phyloP scores from a whole-genome alignment of 2,797 vertebrate species.

The Phoebastria nigripes region DNA sequence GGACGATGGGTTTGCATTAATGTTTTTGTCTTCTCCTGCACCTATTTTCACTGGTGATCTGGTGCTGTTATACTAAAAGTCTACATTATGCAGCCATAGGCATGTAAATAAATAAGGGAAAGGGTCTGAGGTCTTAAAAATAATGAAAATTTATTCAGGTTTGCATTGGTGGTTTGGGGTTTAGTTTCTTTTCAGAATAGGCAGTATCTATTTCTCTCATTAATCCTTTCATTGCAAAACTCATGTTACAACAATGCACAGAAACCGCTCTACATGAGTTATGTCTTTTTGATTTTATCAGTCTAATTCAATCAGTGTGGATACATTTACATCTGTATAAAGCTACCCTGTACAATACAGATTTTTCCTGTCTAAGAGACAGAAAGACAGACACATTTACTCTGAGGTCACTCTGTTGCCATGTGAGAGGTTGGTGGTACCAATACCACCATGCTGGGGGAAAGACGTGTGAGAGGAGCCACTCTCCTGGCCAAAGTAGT shows the following conservation, averaged over 20 bases:
- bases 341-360: neutral
- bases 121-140: neutral
- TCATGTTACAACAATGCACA: conserved; percentile 16
- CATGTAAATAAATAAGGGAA: neutral
- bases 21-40: neutral
- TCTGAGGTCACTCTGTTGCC: neutral
- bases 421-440: neutral
- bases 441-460: neutral
- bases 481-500: neutral
- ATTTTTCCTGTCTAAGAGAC: neutral
- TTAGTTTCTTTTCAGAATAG: conserved; percentile 24
- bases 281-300: conserved; percentile 32
- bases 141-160: neutral
- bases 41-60: neutral
- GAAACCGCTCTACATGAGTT: neutral
- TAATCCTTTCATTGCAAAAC: conserved; percentile 38
- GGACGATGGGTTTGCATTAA: neutral
- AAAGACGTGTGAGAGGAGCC: neutral
- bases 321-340: neutral
- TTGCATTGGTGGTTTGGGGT: neutral
- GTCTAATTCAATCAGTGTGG: conserved; percentile 21
- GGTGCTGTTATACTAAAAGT: neutral
- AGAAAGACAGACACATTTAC: neutral
- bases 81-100: neutral
- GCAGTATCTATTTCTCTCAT: neutral